A percentile compares a stretch with the other conserved stretches of the same genome.
These are phyloP conservation scores for Cecropterus lyciades DNA, from an alignment of 1,140 invertebrate genomes.

Conservation along the genomic window DNA sequence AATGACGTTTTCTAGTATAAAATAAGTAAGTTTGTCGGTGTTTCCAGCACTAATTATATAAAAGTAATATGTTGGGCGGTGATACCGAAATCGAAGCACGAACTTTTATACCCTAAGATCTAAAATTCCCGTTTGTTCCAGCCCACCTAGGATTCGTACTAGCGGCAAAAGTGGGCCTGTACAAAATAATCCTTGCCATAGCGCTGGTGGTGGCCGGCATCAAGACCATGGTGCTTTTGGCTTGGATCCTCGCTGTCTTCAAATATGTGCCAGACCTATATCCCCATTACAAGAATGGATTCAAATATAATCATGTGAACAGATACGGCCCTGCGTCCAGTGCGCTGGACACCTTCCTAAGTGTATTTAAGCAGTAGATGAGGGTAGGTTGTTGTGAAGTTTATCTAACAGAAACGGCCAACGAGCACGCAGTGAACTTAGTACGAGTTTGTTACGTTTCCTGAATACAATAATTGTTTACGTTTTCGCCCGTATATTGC, in stretches of 20 bases:
- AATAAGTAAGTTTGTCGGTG: too few relatives aligned
- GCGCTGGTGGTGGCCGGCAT: constrained; percentile 55
- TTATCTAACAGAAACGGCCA: too few relatives aligned
- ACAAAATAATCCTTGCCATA: constrained; percentile 66
- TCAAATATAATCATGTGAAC: constrained; percentile 17
- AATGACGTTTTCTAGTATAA: too few relatives aligned
- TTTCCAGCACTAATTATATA: too few relatives aligned
- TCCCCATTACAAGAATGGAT: constrained; percentile 42
- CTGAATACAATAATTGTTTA: too few relatives aligned
- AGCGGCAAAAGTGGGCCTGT: constrained; percentile 64
- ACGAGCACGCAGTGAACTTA: too few relatives aligned
- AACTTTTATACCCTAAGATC: too few relatives aligned
- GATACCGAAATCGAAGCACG: too few relatives aligned
- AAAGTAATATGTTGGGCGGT: too few relatives aligned
- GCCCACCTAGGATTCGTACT: constrained; percentile 63
- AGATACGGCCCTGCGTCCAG: constrained; percentile 3
- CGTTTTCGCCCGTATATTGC: too few relatives aligned
- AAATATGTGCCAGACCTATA: constrained; percentile 60
- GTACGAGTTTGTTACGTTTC: too few relatives aligned
- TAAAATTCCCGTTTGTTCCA: constrained; percentile 60
- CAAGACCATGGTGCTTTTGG: constrained; percentile 63
- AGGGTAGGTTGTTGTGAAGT: not conserved
- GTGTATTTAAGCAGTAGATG: constrained; percentile 24
- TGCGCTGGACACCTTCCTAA: constrained; percentile 41
- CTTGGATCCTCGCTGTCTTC: constrained; percentile 62